These are phyloP conservation scores for Gymnodraco acuticeps DNA, from an alignment of 2,797 vertebrate genomes.

Conservation along the genomic window DNA sequence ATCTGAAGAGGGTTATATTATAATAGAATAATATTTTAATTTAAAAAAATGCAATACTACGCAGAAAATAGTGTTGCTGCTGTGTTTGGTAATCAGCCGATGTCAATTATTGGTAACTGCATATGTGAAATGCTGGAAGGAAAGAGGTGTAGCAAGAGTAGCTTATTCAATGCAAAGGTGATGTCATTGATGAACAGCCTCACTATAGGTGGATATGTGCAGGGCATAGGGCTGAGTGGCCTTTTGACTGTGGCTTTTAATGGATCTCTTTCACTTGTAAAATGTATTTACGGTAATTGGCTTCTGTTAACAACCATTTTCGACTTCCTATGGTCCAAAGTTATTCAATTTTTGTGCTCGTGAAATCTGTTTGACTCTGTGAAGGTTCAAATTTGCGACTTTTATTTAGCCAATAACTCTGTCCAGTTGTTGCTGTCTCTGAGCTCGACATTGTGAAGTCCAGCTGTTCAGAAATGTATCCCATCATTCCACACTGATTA, in stretches of 20 bases:
- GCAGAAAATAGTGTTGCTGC: too few relatives aligned
- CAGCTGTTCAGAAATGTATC: constrained; percentile 58
- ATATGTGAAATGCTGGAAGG: too few relatives aligned
- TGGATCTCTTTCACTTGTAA: not conserved
- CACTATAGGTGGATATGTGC: not conserved
- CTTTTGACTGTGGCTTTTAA: too few relatives aligned
- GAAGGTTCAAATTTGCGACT: constrained; percentile 16
- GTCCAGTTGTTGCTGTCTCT: constrained; percentile 43
- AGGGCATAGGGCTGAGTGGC: too few relatives aligned
- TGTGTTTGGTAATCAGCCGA: too few relatives aligned
- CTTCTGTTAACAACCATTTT: not conserved
- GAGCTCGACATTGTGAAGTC: constrained; percentile 17
- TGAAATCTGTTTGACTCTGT: constrained; percentile 11
- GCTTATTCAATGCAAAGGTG: too few relatives aligned
- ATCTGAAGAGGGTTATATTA: not conserved
- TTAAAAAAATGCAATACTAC: too few relatives aligned
- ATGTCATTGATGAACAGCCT: not conserved
- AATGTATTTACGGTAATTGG: not conserved
- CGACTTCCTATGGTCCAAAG: constrained; percentile 6
- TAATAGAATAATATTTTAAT: not conserved
- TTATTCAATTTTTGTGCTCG: constrained; percentile 5
- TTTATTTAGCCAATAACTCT: constrained; percentile 27
- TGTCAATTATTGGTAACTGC: not conserved
- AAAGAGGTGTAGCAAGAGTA: too few relatives aligned
- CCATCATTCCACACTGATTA: constrained; percentile 62